Base-by-base conservation (phyloP, 92 coral and sea anemone genomes). In the Meandrina meandrites region DNA sequence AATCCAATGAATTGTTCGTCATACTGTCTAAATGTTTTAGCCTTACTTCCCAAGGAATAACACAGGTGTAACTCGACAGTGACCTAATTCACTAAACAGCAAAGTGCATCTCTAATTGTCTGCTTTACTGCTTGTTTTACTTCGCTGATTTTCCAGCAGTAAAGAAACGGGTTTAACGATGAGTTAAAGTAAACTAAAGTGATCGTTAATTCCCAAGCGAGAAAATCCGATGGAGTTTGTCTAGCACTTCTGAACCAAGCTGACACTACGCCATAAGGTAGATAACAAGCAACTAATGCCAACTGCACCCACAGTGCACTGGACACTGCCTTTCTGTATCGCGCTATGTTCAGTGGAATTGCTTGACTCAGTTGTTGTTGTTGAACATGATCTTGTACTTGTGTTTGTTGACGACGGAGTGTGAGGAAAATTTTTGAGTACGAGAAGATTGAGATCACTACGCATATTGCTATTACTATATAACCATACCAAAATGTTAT, bases 161-260 rank as follows among this genome's bases (percentile, higher is more conserved):
- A 84, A n/a, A 84, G 87, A 74, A 84, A 42, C 24, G 88, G 88
- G 73, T 84, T 84, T 27, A 84, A 12, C 32, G 81, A 56, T 5
- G 88, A 84, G 81, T 84, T 84, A 16, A 75, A 84, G 67, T 70
- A 53, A 32, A 73, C 47, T 31, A 83, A 73, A 24, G 68, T 73
- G 50, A 72, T 32, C 18, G 86, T 60, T 27, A 69, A 13, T 30
- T 34, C 40, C 75, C 40, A 30, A 28, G 37, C 75, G 40, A 69
- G 64, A 19, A 57, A 57, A 19, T 17, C 5, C 24, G 64, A 57
- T 19, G 5, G 0, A 19, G 64, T 18, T 17, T 18, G n/a, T 3
- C 24, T 57, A 22, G 1, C 7, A 22, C 18, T 17, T 17, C 64
- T 21, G n/a, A 57, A n/a, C n/a, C n/a, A 19, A 57, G 64, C 64